Conservation (phyloP, 2,113 vertebrate genomes). For the Gasterosteus nipponicus region DNA sequence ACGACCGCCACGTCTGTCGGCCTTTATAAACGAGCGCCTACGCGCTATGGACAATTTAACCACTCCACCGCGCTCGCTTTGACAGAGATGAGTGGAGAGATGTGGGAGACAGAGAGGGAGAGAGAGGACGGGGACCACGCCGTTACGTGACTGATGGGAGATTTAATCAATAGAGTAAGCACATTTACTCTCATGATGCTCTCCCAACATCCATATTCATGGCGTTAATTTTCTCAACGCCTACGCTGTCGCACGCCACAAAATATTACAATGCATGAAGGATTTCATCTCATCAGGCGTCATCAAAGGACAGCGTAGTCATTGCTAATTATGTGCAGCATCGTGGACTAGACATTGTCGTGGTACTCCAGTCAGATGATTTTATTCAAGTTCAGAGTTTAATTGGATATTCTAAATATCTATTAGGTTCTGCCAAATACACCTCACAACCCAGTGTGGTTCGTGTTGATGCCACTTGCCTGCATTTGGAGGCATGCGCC, state of each 20-base stretch:
- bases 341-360: constrained; percentile 53
- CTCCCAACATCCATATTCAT: constrained; percentile 78
- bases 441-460: constrained; percentile 18
- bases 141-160: constrained; percentile 75
- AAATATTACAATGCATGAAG: constrained; percentile 69
- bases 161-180: constrained; percentile 82
- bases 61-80: constrained; percentile 78
- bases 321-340: constrained; percentile 64
- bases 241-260: constrained; percentile 69
- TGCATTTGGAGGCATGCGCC: background rate
- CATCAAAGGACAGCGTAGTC: constrained; percentile 69
- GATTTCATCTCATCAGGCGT: constrained; percentile 73
- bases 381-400: constrained; percentile 41
- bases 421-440: constrained; percentile 25
- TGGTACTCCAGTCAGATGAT: constrained; percentile 30
- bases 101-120: constrained; percentile 26
- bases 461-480: constrained; percentile 7
- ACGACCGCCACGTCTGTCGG: constrained; percentile 84
- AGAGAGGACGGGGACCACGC: constrained; percentile 41
- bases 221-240: constrained; percentile 68
- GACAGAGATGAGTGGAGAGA: constrained; percentile 77
- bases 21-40: constrained; percentile 86
- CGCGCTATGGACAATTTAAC: constrained; percentile 85
- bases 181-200: constrained; percentile 78
- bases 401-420: constrained; percentile 51